Base-by-base conservation (phyloP, 2,797 vertebrate species). In the Sebastes minor region DNA sequence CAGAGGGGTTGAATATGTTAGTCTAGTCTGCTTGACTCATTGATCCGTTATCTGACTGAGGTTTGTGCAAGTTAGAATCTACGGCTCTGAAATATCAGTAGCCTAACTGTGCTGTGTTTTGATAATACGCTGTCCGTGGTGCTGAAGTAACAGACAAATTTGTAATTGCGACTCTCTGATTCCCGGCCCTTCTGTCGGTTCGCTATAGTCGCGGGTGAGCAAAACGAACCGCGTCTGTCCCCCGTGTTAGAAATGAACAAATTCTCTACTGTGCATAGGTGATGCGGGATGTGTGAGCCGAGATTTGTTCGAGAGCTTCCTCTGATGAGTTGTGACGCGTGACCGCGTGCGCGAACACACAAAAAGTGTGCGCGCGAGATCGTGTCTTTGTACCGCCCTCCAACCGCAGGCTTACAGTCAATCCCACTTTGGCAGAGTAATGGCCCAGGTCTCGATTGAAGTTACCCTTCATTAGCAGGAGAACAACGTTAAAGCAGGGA, bases 401-500 rank as follows among this genome's bases (percentile, higher is more conserved):
- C 69, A 83, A 57, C 76, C 73, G 4, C 42, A 52, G 88, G 82
- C 76, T 89, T 90, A 88, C 59, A 86, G 89, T 90, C 82, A 84
- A 90, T 90, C 86, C 85, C 71, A 78, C 78, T 90, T 81, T 88
- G 89, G 85, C 80, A 89, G 85, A 77, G 66, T 90, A 86, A 91
- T 87, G 77, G 82, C 64, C 73, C 59, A 68, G 80, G 88, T 80
- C 88, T 82, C 68, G 66, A 90, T 91, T 92, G 88, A 93, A 92
- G 86, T 92, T 92, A 83, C 78, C 87, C 86, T 89, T 91, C 88
- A 93, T 93, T 92, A 92, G 82, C 9, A 79, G 82, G 72, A 80
- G 80, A 92, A 90, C 88, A 88, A 84, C 67, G 66, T 84, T 85
- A 86, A 87, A 84, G 74, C 32, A 42, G 55, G 61, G 83, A 76